Conservation (phyloP, 2,113 vertebrate genomes). For the Epinephelus moara region DNA sequence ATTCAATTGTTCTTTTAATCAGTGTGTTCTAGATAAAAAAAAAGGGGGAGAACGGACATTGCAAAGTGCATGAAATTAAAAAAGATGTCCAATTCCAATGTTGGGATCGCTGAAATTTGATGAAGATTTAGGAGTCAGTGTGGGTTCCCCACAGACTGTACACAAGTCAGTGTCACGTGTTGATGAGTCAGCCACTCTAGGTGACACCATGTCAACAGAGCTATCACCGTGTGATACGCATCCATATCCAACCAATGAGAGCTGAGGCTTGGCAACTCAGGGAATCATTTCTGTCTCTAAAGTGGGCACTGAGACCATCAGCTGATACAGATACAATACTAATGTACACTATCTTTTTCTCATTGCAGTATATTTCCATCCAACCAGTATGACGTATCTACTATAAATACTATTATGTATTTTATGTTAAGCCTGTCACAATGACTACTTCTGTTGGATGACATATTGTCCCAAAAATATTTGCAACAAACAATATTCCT, state of each 20-base stretch:
- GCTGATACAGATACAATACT: background rate
- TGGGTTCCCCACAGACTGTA: constrained; percentile 17
- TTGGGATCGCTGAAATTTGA: background rate
- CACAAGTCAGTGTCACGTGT: background rate
- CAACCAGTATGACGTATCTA: background rate
- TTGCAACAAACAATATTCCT: no score
- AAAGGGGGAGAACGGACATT: background rate
- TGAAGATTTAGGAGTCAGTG: constrained; percentile 4
- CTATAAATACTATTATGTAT: background rate
- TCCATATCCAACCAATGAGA: background rate
- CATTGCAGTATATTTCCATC: background rate
- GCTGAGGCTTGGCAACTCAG: background rate
- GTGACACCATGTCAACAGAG: constrained; percentile 45
- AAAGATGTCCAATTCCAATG: constrained; percentile 23
- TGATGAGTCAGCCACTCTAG: constrained; percentile 28
- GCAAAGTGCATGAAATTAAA: constrained; percentile 28
- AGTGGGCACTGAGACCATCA: background rate
- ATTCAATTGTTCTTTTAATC: constrained; percentile 34
- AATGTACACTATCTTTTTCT: background rate
- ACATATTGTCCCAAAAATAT: no score
- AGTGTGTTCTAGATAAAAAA: constrained; percentile 10
- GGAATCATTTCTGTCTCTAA: background rate
- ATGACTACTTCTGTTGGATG: no score
- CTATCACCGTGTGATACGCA: background rate
- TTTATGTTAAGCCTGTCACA: background rate